Evolutionary conservation across 2,797 vertebrate species (phyloP), one percentile per base, ranked within the genome.

Genomic region (Manis crassicaudata): DNA sequence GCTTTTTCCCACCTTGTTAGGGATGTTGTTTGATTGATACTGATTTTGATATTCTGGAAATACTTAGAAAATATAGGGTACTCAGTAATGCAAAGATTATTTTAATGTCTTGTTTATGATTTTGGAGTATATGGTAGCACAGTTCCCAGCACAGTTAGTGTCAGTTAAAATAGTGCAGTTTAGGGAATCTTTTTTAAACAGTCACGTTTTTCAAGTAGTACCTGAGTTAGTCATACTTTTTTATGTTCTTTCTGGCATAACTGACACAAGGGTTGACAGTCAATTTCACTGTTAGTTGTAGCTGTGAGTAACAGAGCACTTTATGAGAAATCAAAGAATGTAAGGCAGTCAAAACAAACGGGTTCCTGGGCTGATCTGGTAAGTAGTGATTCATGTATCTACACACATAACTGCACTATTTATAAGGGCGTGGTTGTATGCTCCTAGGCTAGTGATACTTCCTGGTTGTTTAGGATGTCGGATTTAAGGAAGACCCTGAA

Each of bases 301-400:
- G 63, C 21, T 83, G 52, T 90, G 40, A 85, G n/a, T 92, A 75
- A 73, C 56, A 58, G 43, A 72, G 7, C 65, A 54, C 29, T 88
- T 76, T 95, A 43, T 56, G 85, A 94, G 87, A 77, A 20, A 76
- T 88, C 21, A 80, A 70, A 75, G 63, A 75, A 37, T 62, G 23
- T 80, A 70, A 82, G 77, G n/a, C 32, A 88, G 27, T 90, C 50
- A 17, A 91, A 90, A 95, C 29, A 96, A 88, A 40, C 80, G 43
- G n/a, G 29, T 82, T 96, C 35, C 13, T 29, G 67, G 58, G 52
- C 58, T 46, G 46, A 63, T 17, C 7, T 88, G 40, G 50, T 92
- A 79, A 77, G 68, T 80, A 43, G 40, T 40, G 91, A 72, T 70
- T 43, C 85, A n/a, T 43, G 52, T 87, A 13, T 85, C 43, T 81